phyloP scores from a whole-genome alignment of 1,140 invertebrate genomes.

The Caenorhabditis briggsae region DNA sequence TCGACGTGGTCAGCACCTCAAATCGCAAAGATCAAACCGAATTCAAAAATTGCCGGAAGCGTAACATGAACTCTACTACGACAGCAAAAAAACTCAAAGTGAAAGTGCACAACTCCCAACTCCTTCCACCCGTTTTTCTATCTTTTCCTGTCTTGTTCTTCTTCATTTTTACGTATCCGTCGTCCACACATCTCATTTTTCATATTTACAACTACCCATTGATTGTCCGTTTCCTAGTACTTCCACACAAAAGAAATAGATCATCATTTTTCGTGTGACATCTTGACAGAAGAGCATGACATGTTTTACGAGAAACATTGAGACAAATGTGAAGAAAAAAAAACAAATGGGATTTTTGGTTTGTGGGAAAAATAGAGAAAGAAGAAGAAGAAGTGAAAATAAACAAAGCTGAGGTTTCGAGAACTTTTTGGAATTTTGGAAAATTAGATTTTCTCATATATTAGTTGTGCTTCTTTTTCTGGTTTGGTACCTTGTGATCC shows the following conservation, averaged over 20 bases:
- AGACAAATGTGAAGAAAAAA: constrained; percentile 37
- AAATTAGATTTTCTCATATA: not conserved
- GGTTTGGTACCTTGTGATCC: not conserved
- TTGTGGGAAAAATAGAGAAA: not conserved
- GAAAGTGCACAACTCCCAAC: constrained; percentile 26
- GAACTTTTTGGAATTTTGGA: not conserved
- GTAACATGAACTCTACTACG: constrained; percentile 35
- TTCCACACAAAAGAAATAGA: not conserved
- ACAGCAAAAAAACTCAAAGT: not conserved
- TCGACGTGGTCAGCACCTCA: too few species aligned
- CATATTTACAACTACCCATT: constrained; percentile 55
- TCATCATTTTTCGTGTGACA: constrained; percentile 32
- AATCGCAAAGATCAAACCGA: too few species aligned
- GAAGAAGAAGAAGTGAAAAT: not conserved
- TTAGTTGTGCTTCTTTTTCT: not conserved
- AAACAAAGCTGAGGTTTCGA: not conserved
- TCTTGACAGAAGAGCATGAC: constrained; percentile 35
- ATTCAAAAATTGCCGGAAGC: constrained; percentile 10
- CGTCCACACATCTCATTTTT: constrained; percentile 37
- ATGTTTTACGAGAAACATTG: constrained; percentile 49
- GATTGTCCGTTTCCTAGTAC: constrained; percentile 3
- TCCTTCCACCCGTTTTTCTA: not conserved
- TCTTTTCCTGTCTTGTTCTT: not conserved
- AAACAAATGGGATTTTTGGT: not conserved
- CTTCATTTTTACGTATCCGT: not conserved